These are phyloP conservation scores for Leiothrix lutea DNA, from an alignment of 2,113 vertebrate genomes.

Conservation along the genomic window DNA sequence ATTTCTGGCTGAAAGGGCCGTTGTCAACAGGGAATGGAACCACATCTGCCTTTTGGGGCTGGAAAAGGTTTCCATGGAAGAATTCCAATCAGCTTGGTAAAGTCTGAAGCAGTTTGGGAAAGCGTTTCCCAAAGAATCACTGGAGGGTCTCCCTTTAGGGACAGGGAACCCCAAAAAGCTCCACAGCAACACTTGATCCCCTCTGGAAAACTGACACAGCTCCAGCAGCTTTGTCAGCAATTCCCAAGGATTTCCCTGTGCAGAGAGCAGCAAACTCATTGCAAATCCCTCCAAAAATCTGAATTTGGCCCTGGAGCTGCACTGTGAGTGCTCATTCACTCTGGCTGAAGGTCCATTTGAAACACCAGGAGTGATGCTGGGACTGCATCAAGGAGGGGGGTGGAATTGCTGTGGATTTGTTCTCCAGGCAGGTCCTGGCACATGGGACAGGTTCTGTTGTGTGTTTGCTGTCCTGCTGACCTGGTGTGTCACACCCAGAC, in stretches of 20 bases:
- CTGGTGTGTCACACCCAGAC: background rate
- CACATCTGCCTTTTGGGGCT: background rate
- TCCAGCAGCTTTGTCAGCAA: background rate
- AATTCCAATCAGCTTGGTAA: slow-evolving; percentile 2
- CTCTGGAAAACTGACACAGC: background rate
- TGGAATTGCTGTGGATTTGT: background rate
- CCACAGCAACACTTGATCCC: background rate
- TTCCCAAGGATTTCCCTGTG: background rate
- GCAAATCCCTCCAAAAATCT: background rate
- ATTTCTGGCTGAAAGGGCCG: background rate
- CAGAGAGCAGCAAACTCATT: background rate
- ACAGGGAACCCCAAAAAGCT: background rate
- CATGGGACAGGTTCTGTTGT: rapidly evolving
- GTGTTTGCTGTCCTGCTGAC: background rate
- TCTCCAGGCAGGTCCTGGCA: background rate
- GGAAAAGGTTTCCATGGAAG: background rate
- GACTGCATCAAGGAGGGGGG: background rate
- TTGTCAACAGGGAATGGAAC: slow-evolving; percentile 12
- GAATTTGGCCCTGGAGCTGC: background rate
- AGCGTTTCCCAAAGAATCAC: background rate
- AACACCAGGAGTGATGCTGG: background rate
- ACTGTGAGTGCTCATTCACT: background rate
- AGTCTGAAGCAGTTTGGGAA: background rate
- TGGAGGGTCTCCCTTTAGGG: background rate
- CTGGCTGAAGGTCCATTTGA: background rate